phyloP scores from a whole-genome alignment of 2,113 vertebrate genomes.

The Asarcornis scutulata region DNA sequence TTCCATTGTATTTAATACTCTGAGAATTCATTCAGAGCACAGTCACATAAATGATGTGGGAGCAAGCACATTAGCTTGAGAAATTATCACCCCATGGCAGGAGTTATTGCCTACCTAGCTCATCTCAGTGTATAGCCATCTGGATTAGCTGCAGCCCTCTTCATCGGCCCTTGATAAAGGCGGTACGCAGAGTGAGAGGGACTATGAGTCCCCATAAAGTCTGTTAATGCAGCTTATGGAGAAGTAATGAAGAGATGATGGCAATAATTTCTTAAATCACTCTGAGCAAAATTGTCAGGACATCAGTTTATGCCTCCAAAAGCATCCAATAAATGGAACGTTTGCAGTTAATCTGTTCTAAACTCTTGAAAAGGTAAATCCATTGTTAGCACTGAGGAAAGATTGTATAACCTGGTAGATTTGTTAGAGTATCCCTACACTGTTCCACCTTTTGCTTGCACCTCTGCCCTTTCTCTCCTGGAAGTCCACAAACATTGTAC shows the following conservation, averaged over 20 bases:
- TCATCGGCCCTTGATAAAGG: neutral
- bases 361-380: constrained; percentile 19
- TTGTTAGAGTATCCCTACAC: neutral
- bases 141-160: neutral
- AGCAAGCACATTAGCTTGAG: neutral
- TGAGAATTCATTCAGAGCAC: constrained; percentile 3
- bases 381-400: neutral
- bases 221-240: neutral
- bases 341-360: constrained; percentile 5
- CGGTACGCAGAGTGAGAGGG: neutral
- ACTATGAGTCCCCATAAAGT: neutral
- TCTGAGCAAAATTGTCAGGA: neutral
- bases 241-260: neutral
- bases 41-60: neutral
- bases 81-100: neutral
- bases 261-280: constrained; percentile 25
- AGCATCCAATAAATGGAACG: neutral
- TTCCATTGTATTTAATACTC: neutral
- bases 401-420: neutral
- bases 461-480: neutral
- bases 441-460: neutral
- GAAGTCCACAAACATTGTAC: neutral
- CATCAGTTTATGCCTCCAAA: constrained; percentile 12
- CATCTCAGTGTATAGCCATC: neutral
- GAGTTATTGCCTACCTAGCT: neutral